phyloP scores from a whole-genome alignment of 2,888 invertebrate genomes.

The Archaeoteleia sp. region DNA sequence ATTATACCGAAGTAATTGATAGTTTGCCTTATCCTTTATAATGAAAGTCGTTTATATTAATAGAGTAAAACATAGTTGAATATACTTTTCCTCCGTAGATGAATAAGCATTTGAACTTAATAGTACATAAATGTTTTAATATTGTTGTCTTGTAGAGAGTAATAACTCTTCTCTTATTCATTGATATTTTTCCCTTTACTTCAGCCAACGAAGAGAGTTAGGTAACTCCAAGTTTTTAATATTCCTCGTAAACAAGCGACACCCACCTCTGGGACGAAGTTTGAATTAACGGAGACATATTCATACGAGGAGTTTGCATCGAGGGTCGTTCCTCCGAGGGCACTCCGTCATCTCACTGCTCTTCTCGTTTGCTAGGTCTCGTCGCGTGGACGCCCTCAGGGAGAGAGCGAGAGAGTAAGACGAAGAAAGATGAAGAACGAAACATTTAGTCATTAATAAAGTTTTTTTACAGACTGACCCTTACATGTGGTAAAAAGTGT shows the following conservation, averaged over 20 bases:
- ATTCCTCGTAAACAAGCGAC: conserved; percentile 72
- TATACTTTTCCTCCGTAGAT: too few relatives aligned
- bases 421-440: conserved; percentile 50
- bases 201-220: conserved; percentile 46
- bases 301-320: conserved; percentile 75
- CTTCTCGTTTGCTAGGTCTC: conserved; percentile 65
- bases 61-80: too few relatives aligned
- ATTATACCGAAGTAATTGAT: too few relatives aligned
- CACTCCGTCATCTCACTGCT: conserved; percentile 75
- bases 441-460: conserved; percentile 73
- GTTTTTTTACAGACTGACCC: conserved; percentile 74
- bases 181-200: conserved; percentile 46
- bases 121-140: too few relatives aligned
- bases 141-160: conserved; percentile 17
- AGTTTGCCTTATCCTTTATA: too few relatives aligned
- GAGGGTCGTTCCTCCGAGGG: conserved; percentile 75
- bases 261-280: conserved; percentile 74
- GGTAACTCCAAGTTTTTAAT: conserved; percentile 71
- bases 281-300: conserved; percentile 76
- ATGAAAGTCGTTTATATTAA: too few relatives aligned
- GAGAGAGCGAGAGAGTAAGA: conserved; percentile 60
- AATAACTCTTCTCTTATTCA: conserved; percentile 46
- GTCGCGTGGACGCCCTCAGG: conserved; percentile 68
- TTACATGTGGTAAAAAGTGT: conserved; percentile 69
- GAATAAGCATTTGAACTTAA: too few relatives aligned